Evolutionary conservation across 30 jellyfish, hydroid and myxozoan genomes (phyloP).

Genomic region (Aurelia coerulea): DNA sequence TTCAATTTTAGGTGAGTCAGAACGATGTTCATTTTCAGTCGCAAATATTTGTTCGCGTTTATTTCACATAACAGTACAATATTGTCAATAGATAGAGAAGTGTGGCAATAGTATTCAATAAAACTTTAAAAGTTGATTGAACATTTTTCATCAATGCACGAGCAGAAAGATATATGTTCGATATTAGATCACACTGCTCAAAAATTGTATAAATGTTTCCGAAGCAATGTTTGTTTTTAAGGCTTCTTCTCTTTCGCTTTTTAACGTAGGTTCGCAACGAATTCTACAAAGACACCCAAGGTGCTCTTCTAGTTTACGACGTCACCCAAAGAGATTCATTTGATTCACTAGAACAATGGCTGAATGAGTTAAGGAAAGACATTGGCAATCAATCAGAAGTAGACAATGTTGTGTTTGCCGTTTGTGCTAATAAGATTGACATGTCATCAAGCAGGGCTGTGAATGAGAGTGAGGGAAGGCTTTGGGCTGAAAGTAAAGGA

Average conservation of each 20-base stretch:
- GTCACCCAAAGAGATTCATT: conserved; percentile 72
- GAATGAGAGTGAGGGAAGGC: conserved; percentile 75
- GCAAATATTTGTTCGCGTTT: too few species aligned
- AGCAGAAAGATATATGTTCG: too few species aligned
- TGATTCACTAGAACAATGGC: conserved; percentile 75
- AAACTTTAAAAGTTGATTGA: too few species aligned
- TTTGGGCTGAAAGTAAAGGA: conserved; percentile 89
- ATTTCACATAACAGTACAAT: too few species aligned
- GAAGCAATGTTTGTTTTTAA: too few species aligned
- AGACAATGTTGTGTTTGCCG: conserved; percentile 61
- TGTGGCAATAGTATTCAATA: too few species aligned
- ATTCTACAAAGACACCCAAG: conserved; percentile 89
- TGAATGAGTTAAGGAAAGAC: conserved; percentile 71
- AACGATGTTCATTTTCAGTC: too few species aligned
- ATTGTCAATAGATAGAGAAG: too few species aligned
- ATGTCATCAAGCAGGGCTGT: conserved; percentile 30
- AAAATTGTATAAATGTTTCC: too few species aligned
- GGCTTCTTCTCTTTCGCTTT: neutral
- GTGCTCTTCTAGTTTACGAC: conserved; percentile 81
- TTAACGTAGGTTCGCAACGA: conserved; percentile 84
- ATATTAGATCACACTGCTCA: too few species aligned
- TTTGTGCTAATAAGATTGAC: conserved; percentile 82
- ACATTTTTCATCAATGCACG: too few species aligned
- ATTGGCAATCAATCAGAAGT: conserved; percentile 54
- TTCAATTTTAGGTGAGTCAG: too few species aligned